Conservation (phyloP, 2,888 invertebrate genomes). For the Ormyrus labotus region DNA sequence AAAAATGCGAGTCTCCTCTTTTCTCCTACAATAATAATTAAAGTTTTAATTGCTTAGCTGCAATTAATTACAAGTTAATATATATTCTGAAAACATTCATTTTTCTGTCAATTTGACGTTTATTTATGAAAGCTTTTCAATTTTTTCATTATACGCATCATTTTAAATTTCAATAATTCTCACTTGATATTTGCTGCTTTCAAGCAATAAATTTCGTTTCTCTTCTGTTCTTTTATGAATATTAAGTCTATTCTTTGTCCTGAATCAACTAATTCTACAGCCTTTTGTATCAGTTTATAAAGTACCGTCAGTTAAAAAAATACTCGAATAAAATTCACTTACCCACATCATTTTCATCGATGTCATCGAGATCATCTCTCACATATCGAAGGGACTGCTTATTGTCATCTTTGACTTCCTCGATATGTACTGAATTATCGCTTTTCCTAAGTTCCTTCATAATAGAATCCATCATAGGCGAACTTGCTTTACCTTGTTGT, state of each 20-base stretch:
- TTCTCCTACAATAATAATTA: constrained; percentile 76
- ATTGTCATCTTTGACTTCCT: constrained; percentile 50
- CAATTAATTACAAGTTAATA: neutral
- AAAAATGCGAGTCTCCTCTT: constrained; percentile 91
- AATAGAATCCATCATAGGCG: constrained; percentile 1
- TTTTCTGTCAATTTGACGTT: no score
- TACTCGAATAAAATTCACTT: neutral
- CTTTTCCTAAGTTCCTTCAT: constrained; percentile 25
- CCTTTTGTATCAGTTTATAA: no score
- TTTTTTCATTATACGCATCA: no score
- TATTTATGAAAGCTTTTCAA: no score
- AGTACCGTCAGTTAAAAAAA: no score
- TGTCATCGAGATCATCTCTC: constrained; percentile 77
- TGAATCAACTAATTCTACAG: no score
- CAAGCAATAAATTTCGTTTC: no score
- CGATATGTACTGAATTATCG: neutral
- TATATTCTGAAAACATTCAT: no score
- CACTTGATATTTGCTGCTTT: no score
- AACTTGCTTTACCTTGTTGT: constrained; percentile 49
- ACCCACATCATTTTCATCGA: constrained; percentile 75
- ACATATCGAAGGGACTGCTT: constrained; percentile 66
- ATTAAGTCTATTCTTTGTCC: neutral
- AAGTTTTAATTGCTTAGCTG: neutral
- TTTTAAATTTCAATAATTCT: no score
- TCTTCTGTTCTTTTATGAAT: no score